Conservation (phyloP, 2,888 invertebrate species). For the Flexamia atlantica region DNA sequence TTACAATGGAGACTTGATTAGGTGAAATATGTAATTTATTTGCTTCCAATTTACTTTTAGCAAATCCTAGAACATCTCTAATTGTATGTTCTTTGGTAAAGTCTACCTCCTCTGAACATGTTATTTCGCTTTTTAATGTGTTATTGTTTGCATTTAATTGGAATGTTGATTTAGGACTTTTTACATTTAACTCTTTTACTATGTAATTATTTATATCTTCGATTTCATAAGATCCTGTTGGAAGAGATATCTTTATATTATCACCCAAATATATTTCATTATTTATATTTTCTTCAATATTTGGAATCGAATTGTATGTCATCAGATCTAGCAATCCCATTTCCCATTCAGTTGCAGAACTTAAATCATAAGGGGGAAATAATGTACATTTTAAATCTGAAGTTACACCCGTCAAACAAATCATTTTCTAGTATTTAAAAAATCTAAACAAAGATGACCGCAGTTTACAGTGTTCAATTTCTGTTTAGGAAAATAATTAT, state of each 20-base stretch:
- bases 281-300: constrained; percentile 34
- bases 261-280: constrained; percentile 3
- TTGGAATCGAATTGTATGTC: constrained; percentile 38
- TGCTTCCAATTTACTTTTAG: background rate
- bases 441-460: constrained; percentile 20
- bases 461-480: background rate
- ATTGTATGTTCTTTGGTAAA: background rate
- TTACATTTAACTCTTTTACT: background rate
- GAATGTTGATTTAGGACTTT: no score
- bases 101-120: background rate
- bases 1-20: background rate
- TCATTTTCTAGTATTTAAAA: constrained; percentile 7
- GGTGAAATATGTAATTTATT: background rate
- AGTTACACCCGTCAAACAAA: background rate
- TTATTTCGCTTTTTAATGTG: constrained; percentile 14
- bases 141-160: constrained; percentile 11
- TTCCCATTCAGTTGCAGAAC: constrained; percentile 3
- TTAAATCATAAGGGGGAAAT: constrained; percentile 12
- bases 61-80: background rate
- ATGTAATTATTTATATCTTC: constrained; percentile 7
- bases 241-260: background rate
- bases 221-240: constrained; percentile 29
- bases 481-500: constrained; percentile 32
- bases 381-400: constrained; percentile 19
- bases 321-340: constrained; percentile 38